These are phyloP conservation scores for Drosophila bunnanda DNA, from an alignment of 2,888 invertebrate genomes.

Conservation along the genomic window DNA sequence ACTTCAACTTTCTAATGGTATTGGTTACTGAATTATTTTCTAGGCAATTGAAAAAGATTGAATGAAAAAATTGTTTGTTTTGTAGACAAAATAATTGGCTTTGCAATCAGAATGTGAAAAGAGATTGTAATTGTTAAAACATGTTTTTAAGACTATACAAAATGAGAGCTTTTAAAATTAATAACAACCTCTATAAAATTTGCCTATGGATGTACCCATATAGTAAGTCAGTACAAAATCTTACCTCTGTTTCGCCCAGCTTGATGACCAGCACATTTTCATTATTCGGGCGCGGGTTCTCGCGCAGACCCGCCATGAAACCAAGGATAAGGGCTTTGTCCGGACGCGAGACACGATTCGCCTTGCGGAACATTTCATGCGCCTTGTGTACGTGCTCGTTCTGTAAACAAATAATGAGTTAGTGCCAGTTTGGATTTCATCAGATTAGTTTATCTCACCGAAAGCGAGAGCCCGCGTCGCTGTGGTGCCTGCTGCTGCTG, in stretches of 20 bases:
- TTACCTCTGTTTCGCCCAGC: conserved; percentile 92
- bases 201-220: too few relatives aligned
- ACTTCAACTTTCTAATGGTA: conserved; percentile 1
- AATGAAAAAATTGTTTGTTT: not conserved
- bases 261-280: conserved; percentile 98
- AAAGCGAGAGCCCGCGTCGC: conserved; percentile 83
- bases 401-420: conserved; percentile 85
- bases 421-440: not conserved
- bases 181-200: too few relatives aligned
- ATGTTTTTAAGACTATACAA: not conserved
- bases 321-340: conserved; percentile 99
- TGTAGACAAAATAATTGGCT: not conserved
- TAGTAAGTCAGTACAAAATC: conserved; percentile 1
- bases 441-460: conserved; percentile 68
- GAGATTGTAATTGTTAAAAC: not conserved
- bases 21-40: not conserved
- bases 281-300: conserved; percentile 98
- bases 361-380: conserved; percentile 98
- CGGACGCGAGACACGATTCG: conserved; percentile 97
- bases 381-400: conserved; percentile 98
- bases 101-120: not conserved
- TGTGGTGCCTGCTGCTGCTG: conserved; percentile 75
- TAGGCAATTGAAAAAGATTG: not conserved
- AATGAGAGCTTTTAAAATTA: not conserved
- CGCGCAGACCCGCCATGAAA: conserved; percentile 99